These are phyloP conservation scores for Synanceia verrucosa DNA, from an alignment of 2,797 vertebrate genomes.

Conservation along the genomic window DNA sequence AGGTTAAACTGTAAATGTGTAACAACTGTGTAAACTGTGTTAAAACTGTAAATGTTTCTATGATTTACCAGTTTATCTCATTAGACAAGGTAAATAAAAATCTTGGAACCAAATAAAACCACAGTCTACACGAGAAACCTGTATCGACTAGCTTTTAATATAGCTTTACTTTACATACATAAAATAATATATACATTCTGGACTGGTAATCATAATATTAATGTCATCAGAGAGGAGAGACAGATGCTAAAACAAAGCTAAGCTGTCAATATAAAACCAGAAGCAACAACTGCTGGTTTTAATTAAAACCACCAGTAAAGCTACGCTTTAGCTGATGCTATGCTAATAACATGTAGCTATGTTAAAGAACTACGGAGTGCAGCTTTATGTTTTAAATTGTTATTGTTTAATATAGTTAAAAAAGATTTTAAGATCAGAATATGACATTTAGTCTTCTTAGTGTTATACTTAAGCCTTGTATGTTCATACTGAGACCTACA, in stretches of 20 bases:
- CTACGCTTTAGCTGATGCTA: not conserved
- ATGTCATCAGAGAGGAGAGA: too few species aligned
- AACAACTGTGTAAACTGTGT: too few species aligned
- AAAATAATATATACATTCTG: too few species aligned
- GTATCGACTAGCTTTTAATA: not conserved
- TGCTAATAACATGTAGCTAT: not conserved
- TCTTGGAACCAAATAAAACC: not conserved
- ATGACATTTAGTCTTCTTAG: not conserved
- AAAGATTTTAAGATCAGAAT: not conserved
- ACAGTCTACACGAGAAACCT: too few species aligned
- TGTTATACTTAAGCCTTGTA: not conserved
- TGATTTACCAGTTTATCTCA: too few species aligned
- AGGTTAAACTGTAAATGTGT: not conserved
- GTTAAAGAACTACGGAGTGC: not conserved
- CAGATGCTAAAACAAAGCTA: too few species aligned
- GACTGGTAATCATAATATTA: too few species aligned
- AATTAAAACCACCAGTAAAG: not conserved
- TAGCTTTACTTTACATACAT: too few species aligned
- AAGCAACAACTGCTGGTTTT: not conserved
- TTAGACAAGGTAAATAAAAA: not conserved
- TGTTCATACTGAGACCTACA: not conserved
- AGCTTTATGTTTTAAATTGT: not conserved
- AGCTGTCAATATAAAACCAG: not conserved
- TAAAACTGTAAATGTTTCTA: not conserved
- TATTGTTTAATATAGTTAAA: not conserved